Base-by-base conservation (phyloP, 2,113 vertebrate genomes). In the Sylvia atricapilla region DNA sequence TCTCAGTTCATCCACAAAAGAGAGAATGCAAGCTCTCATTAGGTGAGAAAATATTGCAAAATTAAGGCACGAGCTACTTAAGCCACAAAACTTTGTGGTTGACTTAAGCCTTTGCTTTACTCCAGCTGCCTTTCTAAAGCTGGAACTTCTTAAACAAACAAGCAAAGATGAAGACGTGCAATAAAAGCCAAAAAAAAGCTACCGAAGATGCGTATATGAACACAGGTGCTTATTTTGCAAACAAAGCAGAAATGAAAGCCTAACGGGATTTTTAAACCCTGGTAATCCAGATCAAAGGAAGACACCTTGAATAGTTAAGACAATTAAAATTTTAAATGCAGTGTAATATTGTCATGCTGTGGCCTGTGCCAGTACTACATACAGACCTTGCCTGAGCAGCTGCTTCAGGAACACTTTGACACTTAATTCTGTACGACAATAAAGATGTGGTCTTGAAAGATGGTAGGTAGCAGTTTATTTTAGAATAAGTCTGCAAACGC, bases 271-370 rank as follows among this genome's bases (percentile, higher is more conserved):
- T 95, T 91, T 84, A 87, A 94, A 72, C 49, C 24, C 50, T 60
- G 70, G 56, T 76, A 85, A 94, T 50, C 4, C n/a, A 92, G 47
- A 97, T 92, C 93, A 96, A 94, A 97, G 79, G 35, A 77, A 87
- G 41, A 83, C 25, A 85, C 84, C 39, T 90, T 70, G 76, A 83
- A 77, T 43, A 89, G 64, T 87, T 83, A 77, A 75, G 50, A 66
- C 84, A 96, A 93, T 89, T 91, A 91, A 76, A 95, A 85, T 73
- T 63, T 80, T 79, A 82, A 87, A 74, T 1, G 1, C 50, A 79
- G 55, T 53, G 70, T 85, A 76, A 80, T 47, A 73, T 92, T 92
- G 93, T 95, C 93, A 90, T 33, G 0, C 66, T 76, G 93, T 80
- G 94, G 84, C 59, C 67, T 85, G n/a, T 79, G 50, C 62, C 49